A percentile compares a stretch with the other conserved stretches of the same genome.
These are phyloP conservation scores for Apamea crenata DNA, from an alignment of 2,888 invertebrate species.

Conservation along the genomic window DNA sequence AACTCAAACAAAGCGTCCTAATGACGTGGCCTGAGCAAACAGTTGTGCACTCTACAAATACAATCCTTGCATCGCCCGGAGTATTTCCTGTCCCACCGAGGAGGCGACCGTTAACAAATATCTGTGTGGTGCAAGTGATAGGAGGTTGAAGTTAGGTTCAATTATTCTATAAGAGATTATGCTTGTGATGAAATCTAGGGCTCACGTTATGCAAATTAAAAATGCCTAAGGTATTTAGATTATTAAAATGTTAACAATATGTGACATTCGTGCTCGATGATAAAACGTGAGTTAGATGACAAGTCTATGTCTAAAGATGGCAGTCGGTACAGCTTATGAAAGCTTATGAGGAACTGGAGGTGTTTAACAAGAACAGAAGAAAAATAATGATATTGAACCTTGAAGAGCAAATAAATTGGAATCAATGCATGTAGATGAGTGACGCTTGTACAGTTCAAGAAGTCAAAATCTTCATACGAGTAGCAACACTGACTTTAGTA, in stretches of 20 bases:
- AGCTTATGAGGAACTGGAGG: too few species aligned
- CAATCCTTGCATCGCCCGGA: constrained; percentile 40
- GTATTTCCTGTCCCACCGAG: constrained; percentile 55
- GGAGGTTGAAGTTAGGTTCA: background rate
- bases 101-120: constrained; percentile 41
- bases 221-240: background rate
- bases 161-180: background rate
- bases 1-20: constrained; percentile 48
- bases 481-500: background rate
- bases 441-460: background rate
- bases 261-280: background rate
- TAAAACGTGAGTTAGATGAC: background rate
- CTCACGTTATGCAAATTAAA: background rate
- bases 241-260: background rate
- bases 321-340: background rate
- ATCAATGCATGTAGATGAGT: background rate
- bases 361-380: background rate
- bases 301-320: background rate
- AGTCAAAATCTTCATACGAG: background rate
- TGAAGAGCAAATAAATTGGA: background rate
- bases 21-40: constrained; percentile 55
- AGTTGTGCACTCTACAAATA: constrained; percentile 50
- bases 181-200: background rate
- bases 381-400: too few species aligned
- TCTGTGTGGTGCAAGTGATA: constrained; percentile 21